Evolutionary conservation across 2,113 vertebrate genomes (phyloP), one percentile per base, ranked within the genome.

Genomic region (Takifugu flavidus): DNA sequence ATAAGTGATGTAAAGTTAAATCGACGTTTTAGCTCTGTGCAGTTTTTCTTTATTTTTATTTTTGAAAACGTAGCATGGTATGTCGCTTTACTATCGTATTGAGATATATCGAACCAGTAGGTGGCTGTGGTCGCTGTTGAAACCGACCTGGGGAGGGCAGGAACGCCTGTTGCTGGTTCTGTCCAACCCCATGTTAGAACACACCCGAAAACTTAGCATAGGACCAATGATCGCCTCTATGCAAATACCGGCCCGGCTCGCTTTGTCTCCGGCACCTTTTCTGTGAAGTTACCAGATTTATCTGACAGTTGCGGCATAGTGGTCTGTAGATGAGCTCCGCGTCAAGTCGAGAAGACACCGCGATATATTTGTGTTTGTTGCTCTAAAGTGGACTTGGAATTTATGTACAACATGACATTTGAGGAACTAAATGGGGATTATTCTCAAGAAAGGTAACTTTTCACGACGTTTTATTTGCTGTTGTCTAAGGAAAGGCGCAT

Each of bases 321-420:
- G 12, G 27, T 57, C 31, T 3, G 43, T 49, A 60, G 60, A 68
- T 51, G 25, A 49, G 13, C 26, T 50, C 44, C 12, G 56, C 26
- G 70, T 69, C 2, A 2, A 31, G 44, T 73, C 62, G 26, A 73
- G 65, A 74, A 78, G 43, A 59, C 20, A 58, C 58, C 44, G 26
- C 62, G 61, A 62, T 51, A 53, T 49, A 42, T 49, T 13, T 3
- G 2, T 43, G 10, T 45, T 28, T 3, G 65, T 54, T 57, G 26
- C 53, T 56, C 67, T 49, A 26, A 56, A 10, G 59, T 50, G 75
- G 76, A 75, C 65, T 82, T 74, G 77, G 79, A 80, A 74, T 89
- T 65, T 76, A 88, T 82, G 85, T 78, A 74, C 84, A 88, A 77
- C 56, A 89, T 89, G 88, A 89, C 88, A 72, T 89, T 89, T 84